These are phyloP conservation scores for Spilarctia lutea DNA, from an alignment of 2,888 invertebrate genomes.

Conservation along the genomic window DNA sequence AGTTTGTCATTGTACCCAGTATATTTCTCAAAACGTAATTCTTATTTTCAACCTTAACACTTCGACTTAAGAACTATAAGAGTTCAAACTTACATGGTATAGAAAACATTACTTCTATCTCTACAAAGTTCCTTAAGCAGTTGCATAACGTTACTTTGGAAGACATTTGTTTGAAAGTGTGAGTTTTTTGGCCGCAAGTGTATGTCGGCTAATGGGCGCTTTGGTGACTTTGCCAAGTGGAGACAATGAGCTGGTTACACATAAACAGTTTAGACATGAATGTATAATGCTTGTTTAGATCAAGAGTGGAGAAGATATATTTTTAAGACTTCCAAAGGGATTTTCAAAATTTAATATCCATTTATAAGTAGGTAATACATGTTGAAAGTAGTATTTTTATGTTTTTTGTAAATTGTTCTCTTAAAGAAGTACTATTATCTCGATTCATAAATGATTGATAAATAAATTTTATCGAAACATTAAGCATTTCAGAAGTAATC, in stretches of 20 bases:
- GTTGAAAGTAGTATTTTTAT: no score
- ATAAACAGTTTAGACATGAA: slow-evolving; percentile 59
- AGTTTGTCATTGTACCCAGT: slow-evolving; percentile 45
- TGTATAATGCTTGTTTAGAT: slow-evolving; percentile 46
- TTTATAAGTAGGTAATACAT: no score
- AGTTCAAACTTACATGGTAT: slow-evolving; percentile 33
- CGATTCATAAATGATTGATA: no score
- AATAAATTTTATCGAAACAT: no score
- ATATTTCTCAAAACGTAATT: slow-evolving; percentile 11
- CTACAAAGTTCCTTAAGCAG: slow-evolving; percentile 28
- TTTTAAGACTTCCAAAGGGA: background rate
- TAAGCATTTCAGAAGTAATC: no score
- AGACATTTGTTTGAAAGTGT: slow-evolving; percentile 18
- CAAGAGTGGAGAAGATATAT: slow-evolving; percentile 8
- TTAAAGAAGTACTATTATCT: no score
- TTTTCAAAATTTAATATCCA: no score
- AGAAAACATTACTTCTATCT: slow-evolving; percentile 52
- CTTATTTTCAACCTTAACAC: slow-evolving; percentile 35
- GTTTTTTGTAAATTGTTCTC: no score
- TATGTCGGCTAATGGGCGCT: slow-evolving; percentile 45
- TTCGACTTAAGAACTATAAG: slow-evolving; percentile 5
- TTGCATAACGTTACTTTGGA: slow-evolving; percentile 31
- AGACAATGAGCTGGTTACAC: slow-evolving; percentile 63
- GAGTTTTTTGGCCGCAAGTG: slow-evolving; percentile 25
- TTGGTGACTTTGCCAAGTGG: slow-evolving; percentile 65